phyloP scores from a whole-genome alignment of 1,140 invertebrate genomes.

The Ylistrum balloti region DNA sequence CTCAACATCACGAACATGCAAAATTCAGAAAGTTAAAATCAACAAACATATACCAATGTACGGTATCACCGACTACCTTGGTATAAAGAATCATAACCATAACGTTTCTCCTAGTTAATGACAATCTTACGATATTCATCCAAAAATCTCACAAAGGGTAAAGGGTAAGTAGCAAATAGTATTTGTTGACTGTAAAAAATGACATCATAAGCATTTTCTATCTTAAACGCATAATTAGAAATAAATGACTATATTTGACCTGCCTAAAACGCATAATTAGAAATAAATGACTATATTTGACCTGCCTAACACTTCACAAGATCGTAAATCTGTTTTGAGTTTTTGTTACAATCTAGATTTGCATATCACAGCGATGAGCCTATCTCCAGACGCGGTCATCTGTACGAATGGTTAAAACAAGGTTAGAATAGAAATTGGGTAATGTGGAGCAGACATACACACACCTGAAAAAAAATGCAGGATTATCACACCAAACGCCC shows the following conservation, averaged over 20 bases:
- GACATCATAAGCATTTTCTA: too few species aligned
- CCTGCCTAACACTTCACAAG: background rate
- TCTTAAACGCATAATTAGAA: background rate
- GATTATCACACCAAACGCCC: conserved; percentile 24
- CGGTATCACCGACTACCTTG: too few species aligned
- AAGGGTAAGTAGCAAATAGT: too few species aligned
- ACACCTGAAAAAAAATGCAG: conserved; percentile 27
- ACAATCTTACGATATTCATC: too few species aligned
- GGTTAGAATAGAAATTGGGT: background rate
- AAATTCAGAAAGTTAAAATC: too few species aligned
- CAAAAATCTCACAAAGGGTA: too few species aligned
- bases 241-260: background rate
- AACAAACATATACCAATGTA: too few species aligned
- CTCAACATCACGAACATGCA: too few species aligned
- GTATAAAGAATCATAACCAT: too few species aligned
- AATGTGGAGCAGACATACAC: conserved; percentile 6
- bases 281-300: background rate
- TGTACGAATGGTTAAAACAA: background rate
- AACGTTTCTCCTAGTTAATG: too few species aligned
- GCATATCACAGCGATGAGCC: background rate
- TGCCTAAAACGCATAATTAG: background rate
- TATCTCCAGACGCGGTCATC: conserved; percentile 20
- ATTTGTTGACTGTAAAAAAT: too few species aligned
- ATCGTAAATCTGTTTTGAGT: background rate
- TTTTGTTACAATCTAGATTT: background rate